Evolutionary conservation across 2,113 vertebrate species (phyloP).

Genomic region (Dendrocopos noguchii): DNA sequence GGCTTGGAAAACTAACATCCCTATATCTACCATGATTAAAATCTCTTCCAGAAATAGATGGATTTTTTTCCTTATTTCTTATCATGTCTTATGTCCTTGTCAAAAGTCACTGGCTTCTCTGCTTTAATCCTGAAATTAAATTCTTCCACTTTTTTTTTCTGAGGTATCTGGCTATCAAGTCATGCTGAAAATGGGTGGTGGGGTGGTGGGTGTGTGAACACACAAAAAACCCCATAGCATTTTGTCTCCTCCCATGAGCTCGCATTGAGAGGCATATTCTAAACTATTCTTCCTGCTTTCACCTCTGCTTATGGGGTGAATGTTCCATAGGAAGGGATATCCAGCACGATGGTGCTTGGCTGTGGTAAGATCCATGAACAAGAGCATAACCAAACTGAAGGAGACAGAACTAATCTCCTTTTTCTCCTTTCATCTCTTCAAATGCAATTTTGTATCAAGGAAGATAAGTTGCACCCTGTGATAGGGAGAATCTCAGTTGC

Average conservation of each 20-base stretch:
- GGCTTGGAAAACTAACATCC: neutral
- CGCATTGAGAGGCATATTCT: neutral
- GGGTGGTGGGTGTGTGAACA: no score
- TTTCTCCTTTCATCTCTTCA: neutral
- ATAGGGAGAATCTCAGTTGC: no score
- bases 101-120: neutral
- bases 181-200: neutral
- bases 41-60: neutral
- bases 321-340: neutral
- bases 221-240: neutral
- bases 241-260: neutral
- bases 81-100: neutral
- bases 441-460: neutral
- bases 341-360: neutral
- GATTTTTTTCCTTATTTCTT: neutral
- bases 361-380: neutral
- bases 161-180: neutral
- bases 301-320: neutral
- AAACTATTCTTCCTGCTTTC: neutral
- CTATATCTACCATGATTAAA: neutral
- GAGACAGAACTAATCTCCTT: neutral
- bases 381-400: neutral
- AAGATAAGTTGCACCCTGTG: neutral
- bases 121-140: neutral
- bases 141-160: neutral